phyloP scores from a whole-genome alignment of 1,140 invertebrate species.

The Cydia fagiglandana region DNA sequence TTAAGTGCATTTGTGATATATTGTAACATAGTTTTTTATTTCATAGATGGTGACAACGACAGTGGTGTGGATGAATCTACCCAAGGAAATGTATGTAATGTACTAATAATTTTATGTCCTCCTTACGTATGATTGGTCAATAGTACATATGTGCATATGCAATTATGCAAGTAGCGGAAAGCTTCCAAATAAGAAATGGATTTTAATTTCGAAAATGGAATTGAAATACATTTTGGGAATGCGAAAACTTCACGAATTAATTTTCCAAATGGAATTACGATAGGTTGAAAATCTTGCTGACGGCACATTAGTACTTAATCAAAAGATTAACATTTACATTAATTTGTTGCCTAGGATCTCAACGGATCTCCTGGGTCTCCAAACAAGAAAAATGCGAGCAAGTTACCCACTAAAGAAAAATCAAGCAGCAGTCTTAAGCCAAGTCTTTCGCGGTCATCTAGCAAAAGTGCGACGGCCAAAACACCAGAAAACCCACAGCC shows the following conservation, averaged over 20 bases:
- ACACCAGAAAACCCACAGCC: slow-evolving; percentile 83
- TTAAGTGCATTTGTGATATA: not conserved
- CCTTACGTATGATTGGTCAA: not conserved
- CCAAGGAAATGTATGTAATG: slow-evolving; percentile 84
- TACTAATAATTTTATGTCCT: not conserved
- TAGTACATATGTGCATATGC: too few relatives aligned
- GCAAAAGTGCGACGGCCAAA: slow-evolving; percentile 81
- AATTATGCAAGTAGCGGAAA: too few relatives aligned
- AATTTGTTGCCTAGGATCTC: slow-evolving; percentile 63
- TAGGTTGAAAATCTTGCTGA: too few relatives aligned
- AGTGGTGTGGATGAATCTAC: slow-evolving; percentile 88
- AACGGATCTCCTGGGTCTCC: slow-evolving; percentile 83
- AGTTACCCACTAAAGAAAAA: slow-evolving; percentile 78
- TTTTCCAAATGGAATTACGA: too few relatives aligned
- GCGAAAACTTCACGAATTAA: too few relatives aligned
- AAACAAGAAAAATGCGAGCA: slow-evolving; percentile 81
- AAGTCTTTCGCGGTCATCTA: slow-evolving; percentile 81
- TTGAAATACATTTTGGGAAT: too few relatives aligned
- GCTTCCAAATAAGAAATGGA: not conserved
- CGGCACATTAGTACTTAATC: too few relatives aligned
- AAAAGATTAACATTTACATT: not conserved
- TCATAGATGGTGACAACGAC: slow-evolving; percentile 88
- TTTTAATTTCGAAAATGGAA: not conserved
- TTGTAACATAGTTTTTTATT: slow-evolving; percentile 10
- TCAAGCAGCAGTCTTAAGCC: slow-evolving; percentile 77